Evolutionary conservation across 2,113 vertebrate species (phyloP).

Genomic region (Limanda limanda): DNA sequence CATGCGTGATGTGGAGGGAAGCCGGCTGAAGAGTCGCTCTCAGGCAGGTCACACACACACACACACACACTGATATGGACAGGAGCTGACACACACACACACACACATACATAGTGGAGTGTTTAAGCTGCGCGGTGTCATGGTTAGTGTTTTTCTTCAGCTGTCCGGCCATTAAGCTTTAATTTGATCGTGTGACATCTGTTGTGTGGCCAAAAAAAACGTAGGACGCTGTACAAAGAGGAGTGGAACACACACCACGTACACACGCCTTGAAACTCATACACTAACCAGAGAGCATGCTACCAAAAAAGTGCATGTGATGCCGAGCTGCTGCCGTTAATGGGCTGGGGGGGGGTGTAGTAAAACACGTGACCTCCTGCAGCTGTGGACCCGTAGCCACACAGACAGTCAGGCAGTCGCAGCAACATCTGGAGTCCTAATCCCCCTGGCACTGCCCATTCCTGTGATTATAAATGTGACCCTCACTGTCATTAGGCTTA

Average conservation of each 20-base stretch:
- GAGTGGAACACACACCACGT: constrained; percentile 12
- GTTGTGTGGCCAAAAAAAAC: constrained; percentile 47
- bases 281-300: too few relatives aligned
- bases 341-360: not conserved
- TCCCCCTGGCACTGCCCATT: constrained; percentile 59
- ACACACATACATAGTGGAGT: constrained; percentile 26
- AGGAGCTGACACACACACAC: constrained; percentile 20
- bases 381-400: constrained; percentile 55
- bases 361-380: constrained; percentile 72
- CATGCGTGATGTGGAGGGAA: constrained; percentile 51
- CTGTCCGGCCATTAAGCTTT: constrained; percentile 68
- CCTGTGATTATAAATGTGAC: constrained; percentile 54
- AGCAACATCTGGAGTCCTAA: constrained; percentile 77
- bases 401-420: constrained; percentile 50
- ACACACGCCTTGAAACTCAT: not conserved
- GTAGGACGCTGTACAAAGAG: constrained; percentile 1
- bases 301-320: constrained; percentile 20
- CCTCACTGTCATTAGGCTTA: constrained; percentile 71
- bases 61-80: constrained; percentile 25
- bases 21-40: constrained; percentile 21
- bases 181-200: constrained; percentile 75
- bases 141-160: constrained; percentile 67
- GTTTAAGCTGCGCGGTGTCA: constrained; percentile 65
- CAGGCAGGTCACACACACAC: constrained; percentile 32
- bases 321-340: not conserved